phyloP scores from a whole-genome alignment of 2,888 invertebrate species.

The Sipunculus nudus region DNA sequence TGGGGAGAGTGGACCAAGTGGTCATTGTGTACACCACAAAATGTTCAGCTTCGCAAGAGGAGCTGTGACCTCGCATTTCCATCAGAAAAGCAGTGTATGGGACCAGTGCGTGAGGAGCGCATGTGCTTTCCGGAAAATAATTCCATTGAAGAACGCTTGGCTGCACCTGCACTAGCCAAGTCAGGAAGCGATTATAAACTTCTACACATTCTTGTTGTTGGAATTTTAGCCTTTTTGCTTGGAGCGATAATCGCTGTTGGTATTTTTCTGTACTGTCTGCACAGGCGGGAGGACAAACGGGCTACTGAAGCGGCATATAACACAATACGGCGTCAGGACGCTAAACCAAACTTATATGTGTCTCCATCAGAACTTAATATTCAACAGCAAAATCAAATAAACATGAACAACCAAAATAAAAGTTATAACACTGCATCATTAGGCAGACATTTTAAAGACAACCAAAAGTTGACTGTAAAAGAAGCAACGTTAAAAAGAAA shows the following conservation, averaged over 20 bases:
- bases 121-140: slow-evolving; percentile 22
- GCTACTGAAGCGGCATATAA: slow-evolving; percentile 2
- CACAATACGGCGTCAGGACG: slow-evolving; percentile 8
- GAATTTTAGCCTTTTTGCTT: slow-evolving; percentile 42
- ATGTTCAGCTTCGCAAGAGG: slow-evolving; percentile 34
- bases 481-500: slow-evolving; percentile 41
- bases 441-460: slow-evolving; percentile 24
- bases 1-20: slow-evolving; percentile 39
- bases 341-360: slow-evolving; percentile 19
- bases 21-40: slow-evolving; percentile 32
- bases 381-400: too few relatives aligned
- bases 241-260: slow-evolving; percentile 44
- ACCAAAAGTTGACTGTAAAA: slow-evolving; percentile 39
- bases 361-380: too few relatives aligned
- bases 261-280: slow-evolving; percentile 42
- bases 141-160: background rate
- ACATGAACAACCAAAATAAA: slow-evolving; percentile 22
- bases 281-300: slow-evolving; percentile 17
- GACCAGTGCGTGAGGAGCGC: slow-evolving; percentile 21
- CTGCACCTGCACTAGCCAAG: slow-evolving; percentile 2
- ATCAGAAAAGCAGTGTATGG: slow-evolving; percentile 18
- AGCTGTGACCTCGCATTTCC: slow-evolving; percentile 27
- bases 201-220: slow-evolving; percentile 44
- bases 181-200: slow-evolving; percentile 14
- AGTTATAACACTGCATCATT: slow-evolving; percentile 31